These are phyloP conservation scores for Alloplasta piceator DNA, from an alignment of 2,888 invertebrate genomes.

Conservation along the genomic window DNA sequence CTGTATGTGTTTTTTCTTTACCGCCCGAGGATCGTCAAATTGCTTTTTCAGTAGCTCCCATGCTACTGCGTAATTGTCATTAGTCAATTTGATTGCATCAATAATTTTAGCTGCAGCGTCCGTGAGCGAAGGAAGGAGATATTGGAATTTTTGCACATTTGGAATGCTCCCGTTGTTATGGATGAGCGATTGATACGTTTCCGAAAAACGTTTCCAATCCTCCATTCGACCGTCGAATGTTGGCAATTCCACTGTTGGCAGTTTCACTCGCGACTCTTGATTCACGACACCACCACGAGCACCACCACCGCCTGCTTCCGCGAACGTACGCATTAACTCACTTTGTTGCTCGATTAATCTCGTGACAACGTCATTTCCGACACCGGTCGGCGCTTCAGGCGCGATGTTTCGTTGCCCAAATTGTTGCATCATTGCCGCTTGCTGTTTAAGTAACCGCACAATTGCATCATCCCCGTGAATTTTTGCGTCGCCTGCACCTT, in stretches of 20 bases:
- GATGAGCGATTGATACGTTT: conserved; percentile 7
- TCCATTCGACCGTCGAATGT: conserved; percentile 16
- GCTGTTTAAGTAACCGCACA: too few relatives aligned
- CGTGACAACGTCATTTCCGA: too few relatives aligned
- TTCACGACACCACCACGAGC: too few relatives aligned
- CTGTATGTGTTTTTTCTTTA: conserved; percentile 63
- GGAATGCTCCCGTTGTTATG: neutral
- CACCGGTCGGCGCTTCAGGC: too few relatives aligned
- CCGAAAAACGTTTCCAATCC: conserved; percentile 6
- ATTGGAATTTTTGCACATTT: conserved; percentile 62
- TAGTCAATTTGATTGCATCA: conserved; percentile 58
- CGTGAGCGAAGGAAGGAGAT: conserved; percentile 47
- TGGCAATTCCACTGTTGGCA: neutral
- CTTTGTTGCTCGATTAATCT: too few relatives aligned
- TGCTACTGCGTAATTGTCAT: conserved; percentile 57
- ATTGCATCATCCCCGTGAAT: too few relatives aligned
- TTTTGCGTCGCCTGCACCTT: too few relatives aligned
- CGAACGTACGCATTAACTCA: too few relatives aligned
- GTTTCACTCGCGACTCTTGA: neutral
- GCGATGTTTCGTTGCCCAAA: too few relatives aligned
- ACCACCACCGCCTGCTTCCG: too few relatives aligned
- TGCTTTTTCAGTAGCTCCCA: conserved; percentile 59
- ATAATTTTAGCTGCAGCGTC: conserved; percentile 58
- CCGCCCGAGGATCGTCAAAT: conserved; percentile 60
- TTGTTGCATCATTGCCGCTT: too few relatives aligned